Evolutionary conservation across 2,113 vertebrate species (phyloP).

Genomic region (Lipophrys pholis): DNA sequence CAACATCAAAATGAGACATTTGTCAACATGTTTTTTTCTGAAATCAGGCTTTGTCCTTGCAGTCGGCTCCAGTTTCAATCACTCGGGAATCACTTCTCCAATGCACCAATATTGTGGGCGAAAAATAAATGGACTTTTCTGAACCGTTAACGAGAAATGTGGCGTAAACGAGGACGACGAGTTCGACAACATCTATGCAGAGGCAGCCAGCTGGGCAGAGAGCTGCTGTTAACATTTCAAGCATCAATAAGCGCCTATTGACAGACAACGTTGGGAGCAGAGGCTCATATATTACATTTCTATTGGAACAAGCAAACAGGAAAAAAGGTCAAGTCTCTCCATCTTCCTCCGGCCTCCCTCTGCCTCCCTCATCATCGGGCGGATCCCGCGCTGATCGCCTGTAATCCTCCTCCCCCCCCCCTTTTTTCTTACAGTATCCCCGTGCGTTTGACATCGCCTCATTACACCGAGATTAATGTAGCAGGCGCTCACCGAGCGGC

Average conservation of each 20-base stretch:
- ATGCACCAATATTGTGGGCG: neutral
- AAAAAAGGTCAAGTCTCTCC: conserved; percentile 40
- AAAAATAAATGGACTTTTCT: neutral
- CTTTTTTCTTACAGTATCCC: conserved; percentile 45
- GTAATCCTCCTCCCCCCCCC: conserved; percentile 37
- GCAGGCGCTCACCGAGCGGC: conserved; percentile 33
- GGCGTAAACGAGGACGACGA: conserved; percentile 7
- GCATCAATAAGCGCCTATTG: conserved; percentile 33
- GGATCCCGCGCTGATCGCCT: conserved; percentile 12
- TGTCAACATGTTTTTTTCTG: neutral
- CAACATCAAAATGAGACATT: neutral
- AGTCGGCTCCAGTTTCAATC: neutral
- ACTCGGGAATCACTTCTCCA: neutral
- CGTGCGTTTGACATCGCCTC: conserved; percentile 54
- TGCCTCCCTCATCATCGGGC: neutral
- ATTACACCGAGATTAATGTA: conserved; percentile 58
- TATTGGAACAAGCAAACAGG: neutral
- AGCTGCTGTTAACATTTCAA: conserved; percentile 37
- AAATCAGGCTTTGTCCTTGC: neutral
- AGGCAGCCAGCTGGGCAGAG: conserved; percentile 1
- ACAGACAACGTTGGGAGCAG: neutral
- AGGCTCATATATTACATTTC: conserved; percentile 22
- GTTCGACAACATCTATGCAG: neutral
- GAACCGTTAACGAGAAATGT: neutral
- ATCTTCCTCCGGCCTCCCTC: neutral